phyloP scores from a whole-genome alignment of 2,888 invertebrate genomes.

The Diaprepes abbreviatus region DNA sequence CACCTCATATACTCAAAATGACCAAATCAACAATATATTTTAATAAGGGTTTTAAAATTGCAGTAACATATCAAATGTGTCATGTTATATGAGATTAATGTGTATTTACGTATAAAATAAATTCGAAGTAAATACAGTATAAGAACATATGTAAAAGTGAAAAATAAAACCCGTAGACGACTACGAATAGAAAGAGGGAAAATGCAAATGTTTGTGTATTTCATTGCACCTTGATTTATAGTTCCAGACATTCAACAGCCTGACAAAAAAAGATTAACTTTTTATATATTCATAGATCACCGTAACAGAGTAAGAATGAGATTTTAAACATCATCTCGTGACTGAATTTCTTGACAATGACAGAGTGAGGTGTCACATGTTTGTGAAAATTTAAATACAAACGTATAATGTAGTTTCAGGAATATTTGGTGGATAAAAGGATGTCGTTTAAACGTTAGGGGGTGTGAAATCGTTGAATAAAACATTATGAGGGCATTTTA shows the following conservation, averaged over 20 bases:
- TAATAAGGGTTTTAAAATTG: too few relatives aligned
- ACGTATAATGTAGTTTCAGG: conserved; percentile 40
- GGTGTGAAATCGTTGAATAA: conserved; percentile 41
- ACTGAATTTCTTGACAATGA: conserved; percentile 50
- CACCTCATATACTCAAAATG: background rate
- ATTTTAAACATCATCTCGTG: conserved; percentile 44
- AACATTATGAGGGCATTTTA: conserved; percentile 11
- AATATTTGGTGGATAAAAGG: conserved; percentile 45
- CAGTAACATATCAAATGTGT: too few relatives aligned
- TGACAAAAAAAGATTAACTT: conserved; percentile 60
- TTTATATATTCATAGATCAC: conserved; percentile 60
- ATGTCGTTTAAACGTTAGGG: conserved; percentile 34
- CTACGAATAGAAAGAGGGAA: background rate
- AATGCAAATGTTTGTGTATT: conserved; percentile 12
- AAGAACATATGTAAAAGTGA: background rate
- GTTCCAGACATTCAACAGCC: conserved; percentile 58
- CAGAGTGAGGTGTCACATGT: conserved; percentile 49
- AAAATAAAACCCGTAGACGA: background rate
- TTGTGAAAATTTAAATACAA: conserved; percentile 47
- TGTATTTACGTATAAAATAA: background rate
- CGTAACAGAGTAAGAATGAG: conserved; percentile 26
- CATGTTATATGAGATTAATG: too few relatives aligned
- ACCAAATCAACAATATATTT: background rate
- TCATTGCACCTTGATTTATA: conserved; percentile 29
- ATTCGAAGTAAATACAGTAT: background rate